Conservation (phyloP, 2,888 invertebrate genomes). For the Omphaloscelis lunosa region DNA sequence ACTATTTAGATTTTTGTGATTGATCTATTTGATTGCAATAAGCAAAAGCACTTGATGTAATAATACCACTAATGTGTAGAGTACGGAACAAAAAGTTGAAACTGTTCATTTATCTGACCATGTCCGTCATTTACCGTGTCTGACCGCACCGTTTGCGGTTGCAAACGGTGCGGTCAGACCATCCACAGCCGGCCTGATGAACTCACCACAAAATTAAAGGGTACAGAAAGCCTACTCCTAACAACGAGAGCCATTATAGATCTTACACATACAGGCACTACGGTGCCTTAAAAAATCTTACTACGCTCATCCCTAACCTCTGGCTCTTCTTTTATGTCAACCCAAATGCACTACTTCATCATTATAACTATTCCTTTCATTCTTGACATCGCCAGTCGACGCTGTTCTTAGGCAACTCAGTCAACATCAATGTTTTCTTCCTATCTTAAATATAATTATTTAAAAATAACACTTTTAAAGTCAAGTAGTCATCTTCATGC, state of each 20-base stretch:
- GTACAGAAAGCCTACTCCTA: not conserved
- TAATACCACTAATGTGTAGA: not conserved
- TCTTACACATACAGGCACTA: not conserved
- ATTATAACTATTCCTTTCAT: not conserved
- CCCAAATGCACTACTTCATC: not conserved
- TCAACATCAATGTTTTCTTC: not conserved
- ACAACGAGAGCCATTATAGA: not conserved
- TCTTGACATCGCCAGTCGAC: not conserved
- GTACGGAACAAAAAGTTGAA: slow-evolving; percentile 24
- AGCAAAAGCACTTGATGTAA: not conserved
- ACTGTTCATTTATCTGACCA: slow-evolving; percentile 33
- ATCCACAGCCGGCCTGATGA: slow-evolving; percentile 4
- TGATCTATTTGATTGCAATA: not conserved
- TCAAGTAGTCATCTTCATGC: not conserved
- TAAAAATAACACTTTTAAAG: no score
- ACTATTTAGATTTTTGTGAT: not conserved
- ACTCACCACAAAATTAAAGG: slow-evolving; percentile 1
- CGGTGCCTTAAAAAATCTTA: not conserved
- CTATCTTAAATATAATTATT: not conserved
- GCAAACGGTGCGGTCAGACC: slow-evolving; percentile 49
- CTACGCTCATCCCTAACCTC: not conserved
- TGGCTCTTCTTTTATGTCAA: not conserved
- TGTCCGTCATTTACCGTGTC: slow-evolving; percentile 47
- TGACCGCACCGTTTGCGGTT: no score
- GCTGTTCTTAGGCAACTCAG: no score